Percentiles rank a stretch among this genome's conserved stretches.
phyloP scores from a whole-genome alignment of 2,113 vertebrate species.

The Chauna torquata region DNA sequence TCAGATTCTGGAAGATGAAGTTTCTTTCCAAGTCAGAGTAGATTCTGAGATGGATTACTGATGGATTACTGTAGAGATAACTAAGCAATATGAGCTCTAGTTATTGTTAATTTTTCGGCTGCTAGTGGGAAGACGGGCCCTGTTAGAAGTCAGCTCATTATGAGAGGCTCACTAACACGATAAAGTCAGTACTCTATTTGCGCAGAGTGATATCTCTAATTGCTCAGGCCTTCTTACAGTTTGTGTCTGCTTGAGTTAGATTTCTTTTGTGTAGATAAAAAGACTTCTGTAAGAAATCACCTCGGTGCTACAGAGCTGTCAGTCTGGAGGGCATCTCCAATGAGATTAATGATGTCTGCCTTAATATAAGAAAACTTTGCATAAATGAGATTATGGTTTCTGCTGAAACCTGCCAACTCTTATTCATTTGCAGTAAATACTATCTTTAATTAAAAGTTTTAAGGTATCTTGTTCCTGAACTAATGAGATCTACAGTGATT shows the following conservation, averaged over 20 bases:
- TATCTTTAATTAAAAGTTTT: slow-evolving; percentile 87
- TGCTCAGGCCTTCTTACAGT: slow-evolving; percentile 64
- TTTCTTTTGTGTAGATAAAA: slow-evolving; percentile 77
- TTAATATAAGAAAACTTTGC: slow-evolving; percentile 74
- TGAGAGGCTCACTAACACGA: slow-evolving; percentile 15
- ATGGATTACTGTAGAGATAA: neutral
- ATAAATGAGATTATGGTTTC: slow-evolving; percentile 75
- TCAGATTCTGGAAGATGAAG: neutral
- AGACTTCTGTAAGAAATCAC: slow-evolving; percentile 58
- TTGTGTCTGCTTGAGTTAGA: slow-evolving; percentile 70
- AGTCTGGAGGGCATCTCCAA: slow-evolving; percentile 75
- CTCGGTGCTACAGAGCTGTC: slow-evolving; percentile 59
- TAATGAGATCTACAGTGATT: slow-evolving; percentile 84
- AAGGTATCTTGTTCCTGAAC: slow-evolving; percentile 77
- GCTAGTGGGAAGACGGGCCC: slow-evolving; percentile 8
- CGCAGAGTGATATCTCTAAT: slow-evolving; percentile 71
- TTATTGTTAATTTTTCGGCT: neutral
- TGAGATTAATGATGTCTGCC: slow-evolving; percentile 79
- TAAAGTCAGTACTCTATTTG: slow-evolving; percentile 34
- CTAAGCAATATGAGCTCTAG: neutral
- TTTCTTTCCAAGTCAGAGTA: neutral
- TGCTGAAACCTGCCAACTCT: slow-evolving; percentile 78
- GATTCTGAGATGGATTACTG: neutral
- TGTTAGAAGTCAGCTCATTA: slow-evolving; percentile 62
- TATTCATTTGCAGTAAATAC: slow-evolving; percentile 83